phyloP scores from a whole-genome alignment of 2,113 vertebrate species.

The Scartelaos histophorus region DNA sequence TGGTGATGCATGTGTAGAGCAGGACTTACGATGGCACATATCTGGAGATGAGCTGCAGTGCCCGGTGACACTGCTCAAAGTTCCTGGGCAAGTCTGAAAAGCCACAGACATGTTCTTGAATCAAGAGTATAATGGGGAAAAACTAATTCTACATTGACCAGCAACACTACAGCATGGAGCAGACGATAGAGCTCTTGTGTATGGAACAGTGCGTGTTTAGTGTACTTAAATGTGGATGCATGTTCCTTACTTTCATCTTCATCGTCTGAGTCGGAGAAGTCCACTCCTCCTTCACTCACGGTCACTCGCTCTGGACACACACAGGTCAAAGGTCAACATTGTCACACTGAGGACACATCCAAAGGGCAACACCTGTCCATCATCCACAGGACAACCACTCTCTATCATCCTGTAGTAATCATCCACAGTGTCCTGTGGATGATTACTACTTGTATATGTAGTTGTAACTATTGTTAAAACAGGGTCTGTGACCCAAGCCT shows the following conservation, averaged over 20 bases:
- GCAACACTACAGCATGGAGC: background rate
- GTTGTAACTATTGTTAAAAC: too few species aligned
- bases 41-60: constrained; percentile 88
- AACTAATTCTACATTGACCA: background rate
- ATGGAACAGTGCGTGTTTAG: too few species aligned
- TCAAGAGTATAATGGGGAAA: too few species aligned
- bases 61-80: constrained; percentile 90
- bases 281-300: constrained; percentile 85
- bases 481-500: too few species aligned
- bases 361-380: too few species aligned
- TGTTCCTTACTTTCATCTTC: constrained; percentile 90
- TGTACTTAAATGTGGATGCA: background rate
- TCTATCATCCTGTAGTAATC: too few species aligned
- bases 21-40: constrained; percentile 93
- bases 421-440: too few species aligned
- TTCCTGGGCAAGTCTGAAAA: constrained; percentile 81
- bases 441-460: too few species aligned
- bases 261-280: constrained; percentile 94
- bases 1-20: background rate
- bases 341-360: too few species aligned
- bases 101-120: background rate
- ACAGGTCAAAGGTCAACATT: background rate
- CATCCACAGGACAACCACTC: too few species aligned
- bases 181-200: too few species aligned
- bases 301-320: constrained; percentile 81